Base-by-base conservation (phyloP, 2,888 invertebrate genomes). In the Cephonodes hylas region DNA sequence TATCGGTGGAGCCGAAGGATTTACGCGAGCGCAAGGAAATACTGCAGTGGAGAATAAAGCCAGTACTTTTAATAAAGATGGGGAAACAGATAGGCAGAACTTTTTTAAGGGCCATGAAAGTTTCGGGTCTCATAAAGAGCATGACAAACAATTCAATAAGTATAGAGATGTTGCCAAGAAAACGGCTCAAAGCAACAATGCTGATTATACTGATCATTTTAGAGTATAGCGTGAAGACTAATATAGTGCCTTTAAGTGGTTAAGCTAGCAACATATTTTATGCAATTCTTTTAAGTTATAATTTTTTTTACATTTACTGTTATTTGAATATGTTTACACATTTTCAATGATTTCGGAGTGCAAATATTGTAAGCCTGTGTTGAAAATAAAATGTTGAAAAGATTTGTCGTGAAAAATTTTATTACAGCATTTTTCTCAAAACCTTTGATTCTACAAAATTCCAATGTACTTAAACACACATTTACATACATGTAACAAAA, bases 131-230 rank as follows among this genome's bases (percentile, higher is more conserved):
- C 64, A 42, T 4, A 72, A 79, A 61, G 78, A 71, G 5, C 56
- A 68, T 8, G 73, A 83, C 7, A 77, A 62, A 57, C 69, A 81
- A 42, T 73, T 84, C 18, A 73, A 81, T 48, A 78, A 66, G 61
- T 85, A 83, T 59, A 80, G 75, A 71, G 78, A 86, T 62, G 74
- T 84, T 0, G 86, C 86, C 10, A 82, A 81, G 64, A 66, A 76
- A 34, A 75, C 81, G 18, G 86, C 84, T 22, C 61, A 66, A 3
- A 82, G 76, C 31, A 86, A 87, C 67, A 71, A 73, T 64, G 81
- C 73, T 2, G 84, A 86, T 64, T 85, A 86, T 65, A 64, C 65
- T 22, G 77, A 81, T 15, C 63, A 66, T 66, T 68, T 46, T 57
- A 13, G 18, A 4, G 57, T 7, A 31, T 31, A n/a, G 10, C 48